phyloP scores from a whole-genome alignment of 2,797 vertebrate genomes.

The Heliangelus exortis region DNA sequence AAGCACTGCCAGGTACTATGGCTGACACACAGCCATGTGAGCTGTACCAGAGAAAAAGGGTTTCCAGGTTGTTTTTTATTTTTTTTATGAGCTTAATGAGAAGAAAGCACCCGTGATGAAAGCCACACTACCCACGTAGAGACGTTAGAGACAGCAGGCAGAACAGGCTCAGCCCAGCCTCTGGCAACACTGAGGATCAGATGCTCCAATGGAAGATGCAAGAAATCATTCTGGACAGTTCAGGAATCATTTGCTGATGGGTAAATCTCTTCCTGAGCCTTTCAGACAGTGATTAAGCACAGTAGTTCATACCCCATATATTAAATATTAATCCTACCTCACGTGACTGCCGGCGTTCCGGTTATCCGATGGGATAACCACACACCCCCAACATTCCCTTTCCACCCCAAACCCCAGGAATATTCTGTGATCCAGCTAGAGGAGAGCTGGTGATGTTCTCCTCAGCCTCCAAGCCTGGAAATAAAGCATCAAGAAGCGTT shows the following conservation, averaged over 20 bases:
- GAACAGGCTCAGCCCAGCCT: neutral
- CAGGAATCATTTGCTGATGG: neutral
- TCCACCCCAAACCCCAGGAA: neutral
- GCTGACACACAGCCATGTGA: neutral
- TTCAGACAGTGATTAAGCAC: constrained; percentile 35
- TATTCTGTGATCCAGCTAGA: neutral
- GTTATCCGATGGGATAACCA: neutral
- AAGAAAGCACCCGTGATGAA: neutral
- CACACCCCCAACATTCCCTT: neutral
- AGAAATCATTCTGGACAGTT: constrained; percentile 22
- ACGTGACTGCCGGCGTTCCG: neutral
- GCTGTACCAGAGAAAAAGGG: neutral
- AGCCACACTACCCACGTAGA: neutral
- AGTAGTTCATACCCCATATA: neutral
- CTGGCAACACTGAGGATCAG: neutral
- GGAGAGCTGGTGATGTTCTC: neutral
- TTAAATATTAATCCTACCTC: constrained; percentile 58
- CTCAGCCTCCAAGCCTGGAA: neutral
- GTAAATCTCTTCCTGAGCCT: constrained; percentile 46
- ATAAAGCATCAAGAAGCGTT: neutral
- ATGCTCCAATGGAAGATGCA: neutral
- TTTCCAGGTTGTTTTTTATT: neutral
- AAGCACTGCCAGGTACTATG: neutral
- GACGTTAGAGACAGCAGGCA: neutral
- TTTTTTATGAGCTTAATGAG: neutral